Evolutionary conservation across 2,113 vertebrate species (phyloP), one percentile per base, ranked within the genome.

Genomic region (Catagonus wagneri): DNA sequence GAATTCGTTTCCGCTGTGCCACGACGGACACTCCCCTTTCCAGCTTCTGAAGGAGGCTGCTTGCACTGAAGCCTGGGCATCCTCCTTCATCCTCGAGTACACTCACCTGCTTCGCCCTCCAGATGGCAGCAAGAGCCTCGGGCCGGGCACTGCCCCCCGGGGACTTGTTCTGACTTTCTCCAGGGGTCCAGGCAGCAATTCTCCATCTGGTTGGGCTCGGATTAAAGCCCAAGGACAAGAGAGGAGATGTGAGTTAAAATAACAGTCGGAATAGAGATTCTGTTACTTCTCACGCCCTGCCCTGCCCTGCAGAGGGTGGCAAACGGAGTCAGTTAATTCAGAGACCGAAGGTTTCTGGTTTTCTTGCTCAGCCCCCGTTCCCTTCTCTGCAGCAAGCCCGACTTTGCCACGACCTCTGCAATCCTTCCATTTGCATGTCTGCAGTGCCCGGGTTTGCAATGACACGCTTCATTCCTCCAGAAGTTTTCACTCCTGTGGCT

Each of bases 251-350:
- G 95, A 94, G 71, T 90, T 80, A 93, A 93, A 97, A 87, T 3
- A 96, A 0, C 78, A 90, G 65, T 60, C 68, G 76, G 44, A 80
- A 95, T 13, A 87, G 39, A 83, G 79, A 92, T 34, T 80, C 32
- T 39, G 5, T 44, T 29, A 25, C 76, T 17, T 39, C 66, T 65
- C 74, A 78, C 34, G 87, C 94, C 93, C 76, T 97, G 94, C 84
- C 92, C 39, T 96, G 94, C 95, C 93, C 96, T 87, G 95, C 92
- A 97, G 96, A 96, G 80, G 89, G 39, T 92, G 90, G 91, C 83
- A 32, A 6, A 8, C 74, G 89, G 80, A 96, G 58, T 58, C 89
- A 91, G 86, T 89, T 1, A 65, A 50, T 89, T 84, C 34, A 36
- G 56, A 96, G 96, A 52, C 54, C 83, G 27, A 27, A 84, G 58